These are phyloP conservation scores for Cervus canadensis DNA, from an alignment of 2,113 vertebrate genomes.

Conservation along the genomic window DNA sequence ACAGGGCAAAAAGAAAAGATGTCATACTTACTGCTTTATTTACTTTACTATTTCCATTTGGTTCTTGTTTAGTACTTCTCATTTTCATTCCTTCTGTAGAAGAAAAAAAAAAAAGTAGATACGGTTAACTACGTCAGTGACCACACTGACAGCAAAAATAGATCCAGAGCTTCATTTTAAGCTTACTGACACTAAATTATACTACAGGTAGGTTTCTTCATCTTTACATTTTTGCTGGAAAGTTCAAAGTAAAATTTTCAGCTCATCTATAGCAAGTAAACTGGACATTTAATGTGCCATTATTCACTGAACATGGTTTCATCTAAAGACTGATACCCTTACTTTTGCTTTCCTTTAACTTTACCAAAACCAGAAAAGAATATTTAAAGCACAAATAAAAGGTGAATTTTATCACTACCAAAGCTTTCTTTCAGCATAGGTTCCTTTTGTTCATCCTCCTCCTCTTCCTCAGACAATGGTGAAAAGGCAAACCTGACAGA, in stretches of 20 bases:
- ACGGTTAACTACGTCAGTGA: background rate
- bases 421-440: constrained; percentile 98
- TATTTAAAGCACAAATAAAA: constrained; percentile 13
- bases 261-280: background rate
- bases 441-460: constrained; percentile 92
- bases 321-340: background rate
- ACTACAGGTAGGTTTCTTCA: background rate
- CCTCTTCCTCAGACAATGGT: constrained; percentile 94
- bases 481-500: constrained; percentile 94
- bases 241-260: constrained; percentile 25
- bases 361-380: background rate
- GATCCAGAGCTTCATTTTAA: constrained; percentile 32
- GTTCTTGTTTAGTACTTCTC: constrained; percentile 92
- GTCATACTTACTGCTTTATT: constrained; percentile 89
- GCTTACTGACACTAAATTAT: background rate
- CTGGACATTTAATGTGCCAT: background rate
- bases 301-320: background rate
- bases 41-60: constrained; percentile 89
- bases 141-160: background rate
- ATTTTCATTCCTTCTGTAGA: constrained; percentile 95
- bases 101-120: background rate
- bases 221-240: background rate
- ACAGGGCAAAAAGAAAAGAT: background rate
- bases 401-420: constrained; percentile 78
- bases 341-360: background rate